phyloP scores from a whole-genome alignment of 2,113 vertebrate species.

The Leiothrix lutea region DNA sequence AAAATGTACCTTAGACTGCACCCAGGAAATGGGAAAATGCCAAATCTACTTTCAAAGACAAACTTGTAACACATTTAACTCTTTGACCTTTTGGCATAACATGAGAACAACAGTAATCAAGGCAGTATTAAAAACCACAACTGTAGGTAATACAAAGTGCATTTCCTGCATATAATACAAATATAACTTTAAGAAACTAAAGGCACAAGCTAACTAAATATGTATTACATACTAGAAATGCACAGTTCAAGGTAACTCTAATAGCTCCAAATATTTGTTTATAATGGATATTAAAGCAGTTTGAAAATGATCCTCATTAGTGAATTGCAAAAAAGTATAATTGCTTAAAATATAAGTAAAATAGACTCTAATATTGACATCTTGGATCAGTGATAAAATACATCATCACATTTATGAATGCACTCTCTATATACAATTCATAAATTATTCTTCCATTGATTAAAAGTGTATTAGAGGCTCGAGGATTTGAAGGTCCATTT shows the following conservation, averaged over 20 bases:
- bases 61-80: slow-evolving; percentile 55
- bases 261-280: slow-evolving; percentile 70
- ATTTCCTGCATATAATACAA: slow-evolving; percentile 81
- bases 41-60: slow-evolving; percentile 4
- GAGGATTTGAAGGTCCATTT: slow-evolving; percentile 71
- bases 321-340: slow-evolving; percentile 73
- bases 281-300: slow-evolving; percentile 76
- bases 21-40: slow-evolving; percentile 46
- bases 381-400: slow-evolving; percentile 77
- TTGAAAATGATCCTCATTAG: slow-evolving; percentile 69
- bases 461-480: slow-evolving; percentile 72
- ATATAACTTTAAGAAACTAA: slow-evolving; percentile 78
- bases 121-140: slow-evolving; percentile 78
- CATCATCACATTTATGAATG: slow-evolving; percentile 72
- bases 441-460: slow-evolving; percentile 68
- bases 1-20: slow-evolving; percentile 46
- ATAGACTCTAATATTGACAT: slow-evolving; percentile 76
- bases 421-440: slow-evolving; percentile 73
- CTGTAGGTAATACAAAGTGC: slow-evolving; percentile 77
- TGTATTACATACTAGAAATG: slow-evolving; percentile 82
- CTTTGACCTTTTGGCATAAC: slow-evolving; percentile 67
- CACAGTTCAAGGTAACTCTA: slow-evolving; percentile 76
- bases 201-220: slow-evolving; percentile 82
- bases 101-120: slow-evolving; percentile 74
- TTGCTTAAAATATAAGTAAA: slow-evolving; percentile 76